phyloP scores from a whole-genome alignment of 2,888 invertebrate genomes.

The Scelioninae gen. 2 region DNA sequence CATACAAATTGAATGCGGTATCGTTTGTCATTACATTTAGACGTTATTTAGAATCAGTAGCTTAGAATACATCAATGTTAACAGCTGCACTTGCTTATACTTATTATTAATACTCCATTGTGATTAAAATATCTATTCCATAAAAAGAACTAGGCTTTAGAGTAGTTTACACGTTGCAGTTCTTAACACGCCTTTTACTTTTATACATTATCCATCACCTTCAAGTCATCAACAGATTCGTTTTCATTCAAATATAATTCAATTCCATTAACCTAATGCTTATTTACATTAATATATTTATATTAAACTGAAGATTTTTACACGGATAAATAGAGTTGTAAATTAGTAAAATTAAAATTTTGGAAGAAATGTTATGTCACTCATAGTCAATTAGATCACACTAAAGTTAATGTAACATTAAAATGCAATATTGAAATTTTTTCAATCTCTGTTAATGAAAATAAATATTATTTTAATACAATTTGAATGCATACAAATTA shows the following conservation, averaged over 20 bases:
- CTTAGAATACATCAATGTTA: conserved; percentile 32
- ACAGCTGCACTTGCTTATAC: conserved; percentile 26
- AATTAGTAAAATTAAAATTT: background rate
- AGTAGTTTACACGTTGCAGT: conserved; percentile 16
- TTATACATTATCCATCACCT: conserved; percentile 38
- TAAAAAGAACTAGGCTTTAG: conserved; percentile 21
- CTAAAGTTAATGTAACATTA: no score
- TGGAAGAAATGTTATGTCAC: no score
- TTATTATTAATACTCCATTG: conserved; percentile 13
- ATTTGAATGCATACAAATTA: background rate
- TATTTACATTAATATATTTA: conserved; percentile 27
- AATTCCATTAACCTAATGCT: conserved; percentile 30
- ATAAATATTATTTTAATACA: background rate
- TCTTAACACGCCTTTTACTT: conserved; percentile 6
- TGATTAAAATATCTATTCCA: conserved; percentile 12
- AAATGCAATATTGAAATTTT: no score
- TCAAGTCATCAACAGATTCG: conserved; percentile 32
- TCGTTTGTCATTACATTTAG: conserved; percentile 18
- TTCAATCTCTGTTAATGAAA: no score
- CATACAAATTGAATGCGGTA: conserved; percentile 6
- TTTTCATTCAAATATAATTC: conserved; percentile 35
- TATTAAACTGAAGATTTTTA: background rate
- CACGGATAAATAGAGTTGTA: background rate
- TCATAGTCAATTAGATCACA: no score
- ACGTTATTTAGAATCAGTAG: conserved; percentile 35